A percentile compares a stretch with the other conserved stretches of the same genome.
These are phyloP conservation scores for Hoplias malabaricus DNA, from an alignment of 2,113 vertebrate genomes.

Conservation along the genomic window DNA sequence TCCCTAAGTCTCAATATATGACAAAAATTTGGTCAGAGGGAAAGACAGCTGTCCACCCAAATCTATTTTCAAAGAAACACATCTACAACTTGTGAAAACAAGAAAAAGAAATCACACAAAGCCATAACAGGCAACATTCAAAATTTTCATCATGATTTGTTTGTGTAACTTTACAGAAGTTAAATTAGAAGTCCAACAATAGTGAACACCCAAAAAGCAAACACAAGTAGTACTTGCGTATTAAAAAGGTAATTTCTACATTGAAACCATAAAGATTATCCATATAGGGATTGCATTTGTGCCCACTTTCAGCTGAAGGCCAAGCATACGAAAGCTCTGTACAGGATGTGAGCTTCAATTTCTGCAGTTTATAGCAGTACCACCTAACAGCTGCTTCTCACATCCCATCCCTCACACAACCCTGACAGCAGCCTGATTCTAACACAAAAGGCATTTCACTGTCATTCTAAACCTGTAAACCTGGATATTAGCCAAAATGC, in stretches of 20 bases:
- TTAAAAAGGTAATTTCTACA: constrained; percentile 40
- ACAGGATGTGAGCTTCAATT: background rate
- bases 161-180: constrained; percentile 36
- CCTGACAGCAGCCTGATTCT: background rate
- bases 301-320: constrained; percentile 5
- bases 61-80: constrained; percentile 31
- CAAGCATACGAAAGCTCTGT: background rate
- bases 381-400: background rate
- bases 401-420: background rate
- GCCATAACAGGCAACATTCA: background rate
- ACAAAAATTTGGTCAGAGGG: constrained; percentile 27
- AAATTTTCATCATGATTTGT: background rate
- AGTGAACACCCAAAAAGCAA: constrained; percentile 35
- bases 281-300: constrained; percentile 45
- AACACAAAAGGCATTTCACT: background rate
- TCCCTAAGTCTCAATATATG: constrained; percentile 2
- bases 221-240: constrained; percentile 51
- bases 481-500: constrained; percentile 2
- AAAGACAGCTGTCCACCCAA: background rate
- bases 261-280: constrained; percentile 19
- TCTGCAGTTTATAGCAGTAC: background rate
- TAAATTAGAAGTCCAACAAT: constrained; percentile 43
- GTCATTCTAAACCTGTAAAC: background rate
- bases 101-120: constrained; percentile 17
- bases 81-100: constrained; percentile 40